phyloP scores from a whole-genome alignment of 2,888 invertebrate species.

The Timandra comae region DNA sequence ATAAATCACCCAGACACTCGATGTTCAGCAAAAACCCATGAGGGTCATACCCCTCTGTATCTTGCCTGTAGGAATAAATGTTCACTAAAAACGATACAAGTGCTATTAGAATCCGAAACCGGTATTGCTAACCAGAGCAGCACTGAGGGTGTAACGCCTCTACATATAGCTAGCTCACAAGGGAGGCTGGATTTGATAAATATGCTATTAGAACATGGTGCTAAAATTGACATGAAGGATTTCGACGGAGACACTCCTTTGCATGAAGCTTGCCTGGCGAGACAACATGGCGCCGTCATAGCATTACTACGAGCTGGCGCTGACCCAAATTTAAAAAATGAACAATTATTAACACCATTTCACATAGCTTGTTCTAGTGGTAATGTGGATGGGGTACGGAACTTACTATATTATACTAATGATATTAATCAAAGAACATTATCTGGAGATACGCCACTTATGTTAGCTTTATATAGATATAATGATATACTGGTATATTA shows the following conservation, averaged over 20 bases:
- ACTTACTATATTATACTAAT: constrained; percentile 48
- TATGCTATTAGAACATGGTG: constrained; percentile 55
- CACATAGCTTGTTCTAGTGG: constrained; percentile 65
- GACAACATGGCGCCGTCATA: constrained; percentile 42
- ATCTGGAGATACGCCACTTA: constrained; percentile 54
- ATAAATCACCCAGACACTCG: constrained; percentile 48
- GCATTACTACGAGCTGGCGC: constrained; percentile 61
- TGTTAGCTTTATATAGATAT: constrained; percentile 46
- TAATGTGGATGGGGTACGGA: constrained; percentile 42
- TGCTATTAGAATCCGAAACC: constrained; percentile 47
- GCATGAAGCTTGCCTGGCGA: constrained; percentile 57
- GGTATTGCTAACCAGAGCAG: constrained; percentile 64
- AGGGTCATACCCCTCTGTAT: constrained; percentile 68
- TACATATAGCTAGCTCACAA: constrained; percentile 57
- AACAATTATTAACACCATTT: constrained; percentile 51
- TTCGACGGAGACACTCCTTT: constrained; percentile 70
- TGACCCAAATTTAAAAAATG: constrained; percentile 53
- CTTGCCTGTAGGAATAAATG: constrained; percentile 54
- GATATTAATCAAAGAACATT: constrained; percentile 50
- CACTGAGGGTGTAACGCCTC: constrained; percentile 63
- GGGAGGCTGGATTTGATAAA: constrained; percentile 56
- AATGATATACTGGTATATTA: constrained; percentile 50
- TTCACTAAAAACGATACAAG: constrained; percentile 49
- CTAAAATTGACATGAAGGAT: constrained; percentile 59
- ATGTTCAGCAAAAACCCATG: constrained; percentile 57